Percentiles rank a stretch among this genome's conserved stretches.
Conservation (phyloP, 2,797 vertebrate genomes). For the Hafferia zeledoni region DNA sequence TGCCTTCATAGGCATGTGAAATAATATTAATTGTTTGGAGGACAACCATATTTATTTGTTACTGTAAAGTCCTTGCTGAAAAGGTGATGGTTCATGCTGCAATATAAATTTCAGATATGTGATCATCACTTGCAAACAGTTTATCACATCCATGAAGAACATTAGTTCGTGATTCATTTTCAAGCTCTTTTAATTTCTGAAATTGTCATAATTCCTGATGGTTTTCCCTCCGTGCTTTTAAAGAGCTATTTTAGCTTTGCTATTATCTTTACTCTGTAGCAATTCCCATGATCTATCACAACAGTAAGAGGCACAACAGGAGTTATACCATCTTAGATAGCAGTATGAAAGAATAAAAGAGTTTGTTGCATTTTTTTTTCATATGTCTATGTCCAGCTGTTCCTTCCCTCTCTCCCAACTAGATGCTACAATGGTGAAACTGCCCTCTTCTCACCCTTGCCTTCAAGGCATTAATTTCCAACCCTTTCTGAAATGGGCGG, state of each 20-base stretch:
- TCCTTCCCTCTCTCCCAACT: not conserved
- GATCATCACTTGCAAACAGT: accelerated
- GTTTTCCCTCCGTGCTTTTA: not conserved
- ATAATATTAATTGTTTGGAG: not conserved
- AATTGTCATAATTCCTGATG: not conserved
- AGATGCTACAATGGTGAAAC: not conserved
- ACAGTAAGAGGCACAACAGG: not conserved
- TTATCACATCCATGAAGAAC: not conserved
- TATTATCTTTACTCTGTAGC: not conserved
- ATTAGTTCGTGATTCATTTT: not conserved
- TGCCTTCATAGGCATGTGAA: not conserved
- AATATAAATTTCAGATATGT: not conserved
- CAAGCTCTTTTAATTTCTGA: not conserved
- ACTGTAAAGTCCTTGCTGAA: not conserved
- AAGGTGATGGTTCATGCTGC: not conserved
- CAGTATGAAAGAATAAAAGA: not conserved
- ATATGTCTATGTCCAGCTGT: not conserved
- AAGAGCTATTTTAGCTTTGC: not conserved
- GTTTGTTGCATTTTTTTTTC: not conserved
- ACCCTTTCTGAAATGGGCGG: not conserved
- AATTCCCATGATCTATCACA: not conserved
- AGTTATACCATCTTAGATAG: not conserved
- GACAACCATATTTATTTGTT: not conserved
- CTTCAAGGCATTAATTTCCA: not conserved
- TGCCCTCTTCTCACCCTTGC: not conserved